A percentile compares a stretch with the other conserved stretches of the same genome.
Conservation (phyloP, 2,888 invertebrate species). For the Luperina nickerlii region DNA sequence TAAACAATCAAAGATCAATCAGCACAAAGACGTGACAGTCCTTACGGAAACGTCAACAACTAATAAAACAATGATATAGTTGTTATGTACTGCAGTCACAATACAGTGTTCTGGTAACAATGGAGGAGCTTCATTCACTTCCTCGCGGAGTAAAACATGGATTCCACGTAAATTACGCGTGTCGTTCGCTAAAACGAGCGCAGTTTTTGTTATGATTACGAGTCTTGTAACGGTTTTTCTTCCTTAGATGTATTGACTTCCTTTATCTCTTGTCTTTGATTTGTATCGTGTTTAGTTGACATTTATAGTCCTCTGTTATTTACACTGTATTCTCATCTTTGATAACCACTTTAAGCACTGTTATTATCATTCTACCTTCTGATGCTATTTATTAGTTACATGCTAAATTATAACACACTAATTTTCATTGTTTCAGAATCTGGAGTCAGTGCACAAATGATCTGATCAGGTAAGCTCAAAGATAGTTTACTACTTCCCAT, state of each 20-base stretch:
- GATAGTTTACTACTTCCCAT: neutral
- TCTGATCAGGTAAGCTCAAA: slow-evolving; percentile 64
- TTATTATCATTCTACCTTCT: neutral
- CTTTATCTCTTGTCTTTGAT: slow-evolving; percentile 40
- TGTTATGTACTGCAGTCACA: slow-evolving; percentile 29
- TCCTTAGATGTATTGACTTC: slow-evolving; percentile 45
- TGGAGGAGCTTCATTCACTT: slow-evolving; percentile 53
- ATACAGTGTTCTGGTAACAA: slow-evolving; percentile 57
- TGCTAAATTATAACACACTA: neutral
- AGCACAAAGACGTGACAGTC: slow-evolving; percentile 29
- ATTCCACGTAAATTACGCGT: slow-evolving; percentile 51
- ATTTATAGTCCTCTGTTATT: neutral
- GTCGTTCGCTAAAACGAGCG: slow-evolving; percentile 45
- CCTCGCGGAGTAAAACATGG: slow-evolving; percentile 61
- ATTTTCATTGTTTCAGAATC: slow-evolving; percentile 68
- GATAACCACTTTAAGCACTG: neutral
- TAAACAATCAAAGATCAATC: slow-evolving; percentile 26
- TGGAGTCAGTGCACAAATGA: slow-evolving; percentile 52
- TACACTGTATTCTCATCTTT: neutral
- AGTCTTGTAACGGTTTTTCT: slow-evolving; percentile 43
- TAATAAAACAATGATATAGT: slow-evolving; percentile 45
- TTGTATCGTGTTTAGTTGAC: neutral
- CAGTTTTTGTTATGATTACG: slow-evolving; percentile 45
- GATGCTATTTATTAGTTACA: neutral
- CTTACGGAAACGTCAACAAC: slow-evolving; percentile 47